Evolutionary conservation across 1,140 invertebrate species (phyloP).

Genomic region (Eueides isabella): DNA sequence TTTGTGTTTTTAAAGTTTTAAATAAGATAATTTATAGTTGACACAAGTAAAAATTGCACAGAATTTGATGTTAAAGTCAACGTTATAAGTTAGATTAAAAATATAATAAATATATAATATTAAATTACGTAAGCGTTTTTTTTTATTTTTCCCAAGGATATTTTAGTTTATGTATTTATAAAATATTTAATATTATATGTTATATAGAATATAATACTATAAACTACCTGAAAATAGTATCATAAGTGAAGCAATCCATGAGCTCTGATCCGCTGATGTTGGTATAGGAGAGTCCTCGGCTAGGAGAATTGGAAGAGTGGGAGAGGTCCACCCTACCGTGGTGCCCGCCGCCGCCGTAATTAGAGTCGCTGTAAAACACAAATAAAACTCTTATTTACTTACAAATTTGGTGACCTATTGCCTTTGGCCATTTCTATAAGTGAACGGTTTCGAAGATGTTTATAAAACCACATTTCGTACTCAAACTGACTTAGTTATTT

Average conservation of each 20-base stretch:
- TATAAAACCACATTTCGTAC: background rate
- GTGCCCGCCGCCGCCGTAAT: constrained; percentile 80
- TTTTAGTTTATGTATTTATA: no score
- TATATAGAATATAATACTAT: no score
- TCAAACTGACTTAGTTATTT: background rate
- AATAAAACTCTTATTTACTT: constrained; percentile 25
- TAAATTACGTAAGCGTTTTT: no score
- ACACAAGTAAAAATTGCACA: no score
- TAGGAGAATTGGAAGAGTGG: constrained; percentile 82
- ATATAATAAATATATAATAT: no score
- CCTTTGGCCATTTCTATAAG: constrained; percentile 13
- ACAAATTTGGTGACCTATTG: constrained; percentile 13
- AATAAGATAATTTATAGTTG: no score
- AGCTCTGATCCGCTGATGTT: constrained; percentile 83
- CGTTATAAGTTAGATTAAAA: no score
- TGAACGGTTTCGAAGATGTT: constrained; percentile 23
- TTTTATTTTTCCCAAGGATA: no score
- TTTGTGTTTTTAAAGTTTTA: background rate
- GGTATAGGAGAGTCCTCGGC: constrained; percentile 74
- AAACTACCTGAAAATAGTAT: constrained; percentile 81
- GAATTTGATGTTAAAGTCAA: no score
- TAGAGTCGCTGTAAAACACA: constrained; percentile 71
- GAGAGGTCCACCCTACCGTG: constrained; percentile 84
- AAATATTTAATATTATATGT: no score
- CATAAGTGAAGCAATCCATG: constrained; percentile 85